Evolutionary conservation across 2,797 vertebrate genomes (phyloP).

Genomic region (Acanthurus tractus): DNA sequence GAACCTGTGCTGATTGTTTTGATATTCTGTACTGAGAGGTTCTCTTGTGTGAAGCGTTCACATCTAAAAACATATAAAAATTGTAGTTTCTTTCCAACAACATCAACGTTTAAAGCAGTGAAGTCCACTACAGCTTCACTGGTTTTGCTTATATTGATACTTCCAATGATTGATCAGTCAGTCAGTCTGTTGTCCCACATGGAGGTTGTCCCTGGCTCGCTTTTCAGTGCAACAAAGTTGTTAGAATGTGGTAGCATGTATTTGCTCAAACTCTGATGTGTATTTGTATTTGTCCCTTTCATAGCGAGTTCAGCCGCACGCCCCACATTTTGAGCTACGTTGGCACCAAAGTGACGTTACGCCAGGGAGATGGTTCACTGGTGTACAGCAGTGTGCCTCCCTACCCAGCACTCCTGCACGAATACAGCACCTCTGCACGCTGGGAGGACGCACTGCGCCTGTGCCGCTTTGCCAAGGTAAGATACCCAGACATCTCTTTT

Average conservation of each 20-base stretch:
- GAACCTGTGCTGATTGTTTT: no score
- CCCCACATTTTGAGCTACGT: conserved; percentile 92
- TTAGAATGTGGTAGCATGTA: conserved; percentile 10
- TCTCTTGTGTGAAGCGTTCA: no score
- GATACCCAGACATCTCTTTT: not conserved
- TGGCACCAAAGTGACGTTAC: conserved; percentile 89
- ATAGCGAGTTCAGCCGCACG: conserved; percentile 91
- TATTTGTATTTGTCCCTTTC: conserved; percentile 2
- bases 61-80: no score
- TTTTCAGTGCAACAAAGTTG: conserved; percentile 18
- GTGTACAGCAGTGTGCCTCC: conserved; percentile 89
- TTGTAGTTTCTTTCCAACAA: no score
- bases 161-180: not conserved
- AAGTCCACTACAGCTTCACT: no score
- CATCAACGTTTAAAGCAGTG: no score
- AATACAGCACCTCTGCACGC: conserved; percentile 85
- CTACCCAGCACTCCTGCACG: conserved; percentile 91
- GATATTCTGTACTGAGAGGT: no score
- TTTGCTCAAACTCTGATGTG: not conserved
- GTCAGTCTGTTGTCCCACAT: not conserved
- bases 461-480: conserved; percentile 95
- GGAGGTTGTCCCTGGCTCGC: not conserved
- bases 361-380: conserved; percentile 93
- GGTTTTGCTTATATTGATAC: not conserved
- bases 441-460: conserved; percentile 94